Percentiles rank a stretch among this genome's conserved stretches.
These are phyloP conservation scores for Eupithecia pulchellata DNA, from an alignment of 2,888 invertebrate genomes.

Conservation along the genomic window DNA sequence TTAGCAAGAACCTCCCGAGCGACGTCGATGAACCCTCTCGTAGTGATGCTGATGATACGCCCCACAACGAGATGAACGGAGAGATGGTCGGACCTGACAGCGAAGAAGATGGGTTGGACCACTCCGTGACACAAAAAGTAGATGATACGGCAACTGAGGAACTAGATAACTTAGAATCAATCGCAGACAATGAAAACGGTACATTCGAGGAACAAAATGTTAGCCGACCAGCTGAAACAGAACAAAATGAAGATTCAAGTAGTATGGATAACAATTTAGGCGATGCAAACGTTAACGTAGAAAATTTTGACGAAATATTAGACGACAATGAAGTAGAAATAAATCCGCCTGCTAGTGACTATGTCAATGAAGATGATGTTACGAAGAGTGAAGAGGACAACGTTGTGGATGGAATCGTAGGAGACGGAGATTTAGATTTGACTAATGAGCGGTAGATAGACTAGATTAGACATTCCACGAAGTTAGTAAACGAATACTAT, in stretches of 20 bases:
- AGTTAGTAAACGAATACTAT: constrained; percentile 9
- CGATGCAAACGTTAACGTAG: constrained; percentile 12
- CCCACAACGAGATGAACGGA: constrained; percentile 45
- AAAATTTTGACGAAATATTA: neutral
- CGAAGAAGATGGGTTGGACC: constrained; percentile 35
- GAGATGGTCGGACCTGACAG: constrained; percentile 49
- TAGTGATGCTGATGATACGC: constrained; percentile 38
- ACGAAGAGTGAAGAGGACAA: constrained; percentile 55
- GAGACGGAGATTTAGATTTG: constrained; percentile 28
- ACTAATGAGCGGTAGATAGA: constrained; percentile 27
- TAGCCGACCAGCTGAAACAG: constrained; percentile 5
- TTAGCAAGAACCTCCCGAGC: constrained; percentile 27
- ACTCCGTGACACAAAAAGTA: neutral
- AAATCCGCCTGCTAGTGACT: constrained; percentile 25
- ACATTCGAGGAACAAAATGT: constrained; percentile 9
- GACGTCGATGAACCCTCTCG: constrained; percentile 38
- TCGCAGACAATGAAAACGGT: constrained; percentile 8
- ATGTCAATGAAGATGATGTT: constrained; percentile 20
- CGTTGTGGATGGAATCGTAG: constrained; percentile 43
- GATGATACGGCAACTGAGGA: constrained; percentile 7
- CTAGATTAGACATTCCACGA: constrained; percentile 29
- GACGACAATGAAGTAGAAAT: constrained; percentile 10
- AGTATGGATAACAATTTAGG: constrained; percentile 11
- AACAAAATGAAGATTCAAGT: constrained; percentile 10
- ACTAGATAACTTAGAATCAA: constrained; percentile 12